Percentiles rank a stretch among this genome's conserved stretches.
Evolutionary conservation across 2,888 invertebrate species (phyloP).

Genomic region (Dascillus cervinus): DNA sequence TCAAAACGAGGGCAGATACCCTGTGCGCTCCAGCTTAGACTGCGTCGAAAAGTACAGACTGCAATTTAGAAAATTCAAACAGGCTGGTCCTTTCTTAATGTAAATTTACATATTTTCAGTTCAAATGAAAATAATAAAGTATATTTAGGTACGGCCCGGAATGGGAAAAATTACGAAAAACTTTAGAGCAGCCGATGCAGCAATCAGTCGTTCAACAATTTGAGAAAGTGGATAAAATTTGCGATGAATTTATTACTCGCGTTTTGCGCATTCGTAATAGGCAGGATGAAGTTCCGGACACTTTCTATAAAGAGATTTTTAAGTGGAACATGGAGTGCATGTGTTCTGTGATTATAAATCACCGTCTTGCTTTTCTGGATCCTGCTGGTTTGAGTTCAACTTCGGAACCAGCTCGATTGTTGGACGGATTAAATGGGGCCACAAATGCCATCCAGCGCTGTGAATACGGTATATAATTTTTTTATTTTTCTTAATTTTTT

Average conservation of each 20-base stretch:
- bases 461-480: slow-evolving; percentile 48
- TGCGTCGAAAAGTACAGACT: slow-evolving; percentile 57
- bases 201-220: slow-evolving; percentile 40
- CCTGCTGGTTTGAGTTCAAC: slow-evolving; percentile 43
- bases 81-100: slow-evolving; percentile 52
- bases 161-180: slow-evolving; percentile 50
- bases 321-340: slow-evolving; percentile 66
- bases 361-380: slow-evolving; percentile 56
- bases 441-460: slow-evolving; percentile 53
- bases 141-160: slow-evolving; percentile 52
- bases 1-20: slow-evolving; percentile 51
- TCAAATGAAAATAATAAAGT: too few species aligned
- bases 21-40: slow-evolving; percentile 55
- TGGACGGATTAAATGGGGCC: slow-evolving; percentile 50
- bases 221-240: slow-evolving; percentile 36
- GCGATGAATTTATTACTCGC: slow-evolving; percentile 42
- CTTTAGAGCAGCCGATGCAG: slow-evolving; percentile 45
- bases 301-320: slow-evolving; percentile 52
- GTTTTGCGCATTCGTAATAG: slow-evolving; percentile 50
- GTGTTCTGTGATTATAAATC: slow-evolving; percentile 49
- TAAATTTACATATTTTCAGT: slow-evolving; percentile 26
- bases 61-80: slow-evolving; percentile 47
- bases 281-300: slow-evolving; percentile 54
- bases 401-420: slow-evolving; percentile 51
- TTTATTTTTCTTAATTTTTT: slow-evolving; percentile 1